Conservation (phyloP, 1,140 invertebrate species). For the Cecropterus lyciades region DNA sequence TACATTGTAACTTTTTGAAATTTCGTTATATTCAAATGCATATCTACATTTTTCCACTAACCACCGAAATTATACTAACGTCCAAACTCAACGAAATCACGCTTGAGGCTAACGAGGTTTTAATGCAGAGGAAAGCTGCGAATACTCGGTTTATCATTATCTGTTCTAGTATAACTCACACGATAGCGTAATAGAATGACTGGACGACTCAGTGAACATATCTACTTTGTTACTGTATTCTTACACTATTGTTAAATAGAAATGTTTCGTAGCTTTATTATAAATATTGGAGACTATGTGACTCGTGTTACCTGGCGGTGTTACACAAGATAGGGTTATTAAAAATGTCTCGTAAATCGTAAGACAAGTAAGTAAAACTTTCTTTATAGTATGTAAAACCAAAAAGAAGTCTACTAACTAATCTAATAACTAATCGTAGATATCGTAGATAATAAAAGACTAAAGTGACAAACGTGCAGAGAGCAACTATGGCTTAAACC, state of each 20-base stretch:
- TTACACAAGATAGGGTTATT: no score
- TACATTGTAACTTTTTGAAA: neutral
- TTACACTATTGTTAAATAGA: neutral
- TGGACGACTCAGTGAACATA: slow-evolving; percentile 42
- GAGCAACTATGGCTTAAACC: no score
- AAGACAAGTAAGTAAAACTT: no score
- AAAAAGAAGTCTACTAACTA: no score
- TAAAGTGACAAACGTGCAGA: no score
- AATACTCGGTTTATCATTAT: slow-evolving; percentile 65
- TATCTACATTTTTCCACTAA: slow-evolving; percentile 21
- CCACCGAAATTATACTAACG: slow-evolving; percentile 31
- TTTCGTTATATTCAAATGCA: neutral
- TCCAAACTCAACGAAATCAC: slow-evolving; percentile 38
- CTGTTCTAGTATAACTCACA: slow-evolving; percentile 63
- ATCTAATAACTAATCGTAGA: no score
- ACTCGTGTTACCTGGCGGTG: no score
- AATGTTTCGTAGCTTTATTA: neutral
- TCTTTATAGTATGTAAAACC: no score
- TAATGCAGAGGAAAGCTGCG: slow-evolving; percentile 60
- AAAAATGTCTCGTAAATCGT: no score
- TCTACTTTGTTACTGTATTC: slow-evolving; percentile 15
- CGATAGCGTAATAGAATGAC: slow-evolving; percentile 54
- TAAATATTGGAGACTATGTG: no score
- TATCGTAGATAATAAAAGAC: no score
- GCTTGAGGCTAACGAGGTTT: slow-evolving; percentile 62